Base-by-base conservation (phyloP, 1,140 invertebrate species). In the Gonioctena quinquepunctata region DNA sequence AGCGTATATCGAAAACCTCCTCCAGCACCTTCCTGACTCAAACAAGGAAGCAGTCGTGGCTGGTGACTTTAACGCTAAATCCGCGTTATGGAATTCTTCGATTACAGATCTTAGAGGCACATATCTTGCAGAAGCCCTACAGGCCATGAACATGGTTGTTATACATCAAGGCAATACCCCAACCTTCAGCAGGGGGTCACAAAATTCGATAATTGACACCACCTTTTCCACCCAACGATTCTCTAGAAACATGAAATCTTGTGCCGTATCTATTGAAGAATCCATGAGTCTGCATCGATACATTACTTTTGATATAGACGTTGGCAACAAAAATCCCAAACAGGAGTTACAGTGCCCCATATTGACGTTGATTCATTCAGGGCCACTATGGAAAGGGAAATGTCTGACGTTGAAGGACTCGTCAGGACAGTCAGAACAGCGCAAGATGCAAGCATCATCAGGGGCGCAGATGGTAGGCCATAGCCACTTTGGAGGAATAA, bases 281-380 rank as follows among this genome's bases (percentile, higher is more conserved):
- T 11, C n/a, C 13, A 16, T 66, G 19, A 50, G 27, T 18, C 64
- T 42, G 5, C 64, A 66, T 42, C 16, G 52, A 54, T 42, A 66
- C 22, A 66, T 54, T 18, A n/a, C 21, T 18, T 54, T 42, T 42
- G 33, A 42, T n/a, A 54, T 42, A 42, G 8, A n/a, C 8, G n/a
- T 13, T n/a, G n/a, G n/a, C 11, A 54, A 54, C 8, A 54, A 42
- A n/a, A 42, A 13, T 13, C 33, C 33, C 33, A 42, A 42, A 42
- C 33, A 3, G 50, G 50, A 22, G 8, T 54, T 11, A 18, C 50
- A 18, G 50, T 42, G 8, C 1, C 1, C 1, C 16, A 8, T 2
- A n/a, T 42, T 42, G 16, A 42, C 16, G 16, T 42, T 1, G 16
- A 42, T 1, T n/a, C 1, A 11, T 42, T 11, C 8, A n/a, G 33